Base-by-base conservation (phyloP, 2,113 vertebrate genomes). In the Prunella fulvescens region DNA sequence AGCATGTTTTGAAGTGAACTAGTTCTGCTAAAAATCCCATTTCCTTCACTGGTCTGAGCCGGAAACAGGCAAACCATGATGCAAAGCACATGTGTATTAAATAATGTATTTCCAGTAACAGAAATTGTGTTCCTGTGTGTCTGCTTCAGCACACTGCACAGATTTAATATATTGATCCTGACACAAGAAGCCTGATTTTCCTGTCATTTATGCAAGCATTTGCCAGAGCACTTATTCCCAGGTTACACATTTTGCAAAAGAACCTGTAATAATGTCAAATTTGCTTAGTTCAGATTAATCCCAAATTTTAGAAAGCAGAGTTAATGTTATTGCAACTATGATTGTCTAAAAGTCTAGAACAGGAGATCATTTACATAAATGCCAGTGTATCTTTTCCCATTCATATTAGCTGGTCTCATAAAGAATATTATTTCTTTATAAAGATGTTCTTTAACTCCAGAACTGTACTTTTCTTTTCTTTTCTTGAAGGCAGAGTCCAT, bases 51-150 rank as follows among this genome's bases (percentile, higher is more conserved):
- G 71, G 60, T 64, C 47, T 86, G 72, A 92, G 67, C 26, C 0
- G 0, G 67, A 96, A 77, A 56, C 5, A 80, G 28, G 72, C 79
- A 83, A 80, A 88, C 70, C 13, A 3, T 31, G 44, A 54, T 70
- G 47, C 67, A 73, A 83, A 88, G 79, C 85, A 90, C 72, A 39
- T 70, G 37, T 86, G 72, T 84, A 78, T 93, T 96, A 96, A 95
- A 92, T 92, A 95, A 90, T 83, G 29, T 45, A 92, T 96, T 90
- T 74, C 48, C 56, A 81, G 65, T 92, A 92, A 93, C 60, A 92
- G 85, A 90, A 93, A 84, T 93, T 44, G 74, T 64, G 69, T 88
- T 92, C 90, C 82, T 94, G 18, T 74, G 23, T 90, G 74, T 90
- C 79, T 92, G 80, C 82, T 84, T 70, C 79, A 92, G 88, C 71